Base-by-base conservation (phyloP, 2,888 invertebrate species). In the Phyllotreta striolata region DNA sequence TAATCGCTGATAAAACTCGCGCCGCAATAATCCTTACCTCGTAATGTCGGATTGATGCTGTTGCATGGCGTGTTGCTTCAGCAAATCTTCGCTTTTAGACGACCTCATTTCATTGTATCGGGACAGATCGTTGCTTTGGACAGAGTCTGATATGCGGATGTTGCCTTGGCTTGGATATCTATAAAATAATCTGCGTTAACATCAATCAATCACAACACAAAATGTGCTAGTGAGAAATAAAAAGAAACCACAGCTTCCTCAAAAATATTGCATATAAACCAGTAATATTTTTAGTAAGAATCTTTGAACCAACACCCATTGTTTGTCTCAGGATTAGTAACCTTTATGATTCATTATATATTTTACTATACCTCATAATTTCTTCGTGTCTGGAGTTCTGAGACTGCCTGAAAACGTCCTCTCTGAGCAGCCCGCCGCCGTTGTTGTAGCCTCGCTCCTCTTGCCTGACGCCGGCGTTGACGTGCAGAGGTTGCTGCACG, bases 81-180 rank as follows among this genome's bases (percentile, higher is more conserved):
- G 68, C 72, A 77, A 72, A 68, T 82, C 81, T 59, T 81, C 81
- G 65, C 80, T 81, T 68, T 79, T 79, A 0, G 80, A 80, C 0
- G 77, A 76, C 41, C 79, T 73, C 74, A 81, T 79, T 62, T 78
- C 78, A 40, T 72, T 75, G 47, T 73, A 74, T 58, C 75, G 69
- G 38, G 73, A 75, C 35, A 77, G 68, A 63, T 79, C 78, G 62
- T 66, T 73, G 12, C 74, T 76, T 54, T 77, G 77, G 51, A 76
- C 72, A 3, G 75, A 73, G 55, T 79, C 79, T 10, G 77, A 72
- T 13, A 77, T 71, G 9, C 77, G 71, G 8, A 78, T 73, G 62
- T 78, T 80, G 44, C 73, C 77, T 38, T 76, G 72, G 62, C 77
- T 79, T 9, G 78, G 77, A 71, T 80, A 80, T 39, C 79, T 67